phyloP scores from a whole-genome alignment of 2,113 vertebrate genomes.

The Psophia crepitans region DNA sequence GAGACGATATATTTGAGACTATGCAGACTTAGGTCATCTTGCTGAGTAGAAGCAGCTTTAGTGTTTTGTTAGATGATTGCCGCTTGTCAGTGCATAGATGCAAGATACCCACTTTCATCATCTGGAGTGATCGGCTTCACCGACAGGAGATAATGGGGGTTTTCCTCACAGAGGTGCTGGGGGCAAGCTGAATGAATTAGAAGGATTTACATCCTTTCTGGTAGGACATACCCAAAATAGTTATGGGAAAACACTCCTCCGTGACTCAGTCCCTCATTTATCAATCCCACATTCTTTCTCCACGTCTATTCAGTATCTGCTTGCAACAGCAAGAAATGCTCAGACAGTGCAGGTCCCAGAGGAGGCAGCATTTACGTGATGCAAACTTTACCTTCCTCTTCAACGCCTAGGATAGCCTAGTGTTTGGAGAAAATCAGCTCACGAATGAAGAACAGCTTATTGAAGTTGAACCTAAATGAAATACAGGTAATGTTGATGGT shows the following conservation, averaged over 20 bases:
- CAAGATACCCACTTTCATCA: neutral
- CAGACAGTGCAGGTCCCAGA: neutral
- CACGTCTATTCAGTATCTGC: neutral
- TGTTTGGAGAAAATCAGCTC: neutral
- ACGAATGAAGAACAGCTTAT: neutral
- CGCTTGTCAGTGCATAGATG: neutral
- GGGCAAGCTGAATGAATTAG: neutral
- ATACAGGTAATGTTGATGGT: neutral
- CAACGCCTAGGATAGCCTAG: neutral
- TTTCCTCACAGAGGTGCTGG: neutral
- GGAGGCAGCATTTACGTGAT: neutral
- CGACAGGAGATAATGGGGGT: neutral
- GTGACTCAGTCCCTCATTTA: neutral
- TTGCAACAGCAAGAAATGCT: neutral
- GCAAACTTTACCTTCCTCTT: neutral
- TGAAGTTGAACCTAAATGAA: neutral
- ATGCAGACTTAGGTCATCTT: neutral
- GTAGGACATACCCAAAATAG: neutral
- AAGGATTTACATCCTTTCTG: neutral
- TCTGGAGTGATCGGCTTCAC: neutral
- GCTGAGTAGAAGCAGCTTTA: neutral
- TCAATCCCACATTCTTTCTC: neutral
- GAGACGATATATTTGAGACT: neutral
- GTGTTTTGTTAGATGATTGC: neutral
- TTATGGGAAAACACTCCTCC: neutral